phyloP scores from a whole-genome alignment of 2,888 invertebrate genomes.

The Phlogophora meticulosa region DNA sequence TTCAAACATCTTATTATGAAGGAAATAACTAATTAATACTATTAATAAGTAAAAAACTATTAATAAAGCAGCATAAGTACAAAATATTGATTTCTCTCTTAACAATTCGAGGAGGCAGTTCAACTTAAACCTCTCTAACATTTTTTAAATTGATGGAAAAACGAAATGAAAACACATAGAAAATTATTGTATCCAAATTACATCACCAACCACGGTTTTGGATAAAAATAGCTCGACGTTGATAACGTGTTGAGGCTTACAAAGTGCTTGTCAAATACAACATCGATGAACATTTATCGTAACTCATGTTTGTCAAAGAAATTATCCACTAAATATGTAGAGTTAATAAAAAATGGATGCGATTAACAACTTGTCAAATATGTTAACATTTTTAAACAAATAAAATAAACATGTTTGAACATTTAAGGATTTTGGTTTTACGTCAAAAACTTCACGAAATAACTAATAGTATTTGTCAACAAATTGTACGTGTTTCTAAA shows the following conservation, averaged over 20 bases:
- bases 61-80: not conserved
- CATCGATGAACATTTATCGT: conserved; percentile 9
- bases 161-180: too few relatives aligned
- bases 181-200: not conserved
- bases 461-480: not conserved
- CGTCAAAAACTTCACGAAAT: not conserved
- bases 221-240: conserved; percentile 9
- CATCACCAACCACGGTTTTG: not conserved
- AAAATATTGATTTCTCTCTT: conserved; percentile 6
- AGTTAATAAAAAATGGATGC: conserved; percentile 22
- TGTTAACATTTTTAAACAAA: conserved; percentile 8
- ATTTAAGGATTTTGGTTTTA: conserved; percentile 9
- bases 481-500: not conserved
- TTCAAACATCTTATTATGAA: not conserved
- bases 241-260: conserved; percentile 8
- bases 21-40: not conserved
- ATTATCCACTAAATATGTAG: not conserved
- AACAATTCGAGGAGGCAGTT: not conserved
- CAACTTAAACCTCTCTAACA: too few relatives aligned
- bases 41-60: not conserved
- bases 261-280: conserved; percentile 29
- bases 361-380: conserved; percentile 25
- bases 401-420: not conserved
- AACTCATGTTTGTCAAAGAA: conserved; percentile 4
- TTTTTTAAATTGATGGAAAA: too few relatives aligned